Conservation (phyloP, 2,888 invertebrate genomes). For the Morpho deidamia region DNA sequence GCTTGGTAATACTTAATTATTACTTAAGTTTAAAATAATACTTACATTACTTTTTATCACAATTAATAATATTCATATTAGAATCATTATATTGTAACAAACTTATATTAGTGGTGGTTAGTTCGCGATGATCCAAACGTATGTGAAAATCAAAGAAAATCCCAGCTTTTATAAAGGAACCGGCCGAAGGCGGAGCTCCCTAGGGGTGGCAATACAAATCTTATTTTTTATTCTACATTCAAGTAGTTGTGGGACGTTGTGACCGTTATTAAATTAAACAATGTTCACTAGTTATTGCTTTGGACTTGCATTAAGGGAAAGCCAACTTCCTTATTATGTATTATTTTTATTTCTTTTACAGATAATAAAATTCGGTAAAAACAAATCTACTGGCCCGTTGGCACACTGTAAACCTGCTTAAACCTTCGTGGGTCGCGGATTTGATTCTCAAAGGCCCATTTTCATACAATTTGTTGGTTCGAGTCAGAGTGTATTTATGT, state of each 20-base stretch:
- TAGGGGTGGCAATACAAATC: conserved; percentile 55
- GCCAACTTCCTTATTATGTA: conserved; percentile 14
- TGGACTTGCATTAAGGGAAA: conserved; percentile 49
- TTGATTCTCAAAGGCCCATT: too few species aligned
- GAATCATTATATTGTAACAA: conserved; percentile 1
- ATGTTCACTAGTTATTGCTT: conserved; percentile 53
- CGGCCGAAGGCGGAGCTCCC: conserved; percentile 40
- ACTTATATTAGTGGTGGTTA: conserved; percentile 8
- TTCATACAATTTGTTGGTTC: too few species aligned
- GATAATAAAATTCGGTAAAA: too few species aligned
- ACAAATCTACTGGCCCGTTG: too few species aligned
- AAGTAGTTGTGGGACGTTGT: conserved; percentile 36
- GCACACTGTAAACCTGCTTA: too few species aligned
- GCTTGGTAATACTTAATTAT: too few species aligned
- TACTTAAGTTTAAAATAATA: background rate
- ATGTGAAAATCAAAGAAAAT: conserved; percentile 32
- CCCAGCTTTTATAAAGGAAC: conserved; percentile 55
- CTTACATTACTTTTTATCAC: conserved; percentile 21
- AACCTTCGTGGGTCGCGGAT: too few species aligned
- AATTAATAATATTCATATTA: conserved; percentile 26
- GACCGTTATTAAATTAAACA: conserved; percentile 75
- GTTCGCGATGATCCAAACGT: conserved; percentile 25
- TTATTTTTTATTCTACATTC: conserved; percentile 46
- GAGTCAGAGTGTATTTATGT: too few species aligned
- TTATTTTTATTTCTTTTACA: background rate